Base-by-base conservation (phyloP, 2,797 vertebrate genomes). In the Coregonus ussuriensis region DNA sequence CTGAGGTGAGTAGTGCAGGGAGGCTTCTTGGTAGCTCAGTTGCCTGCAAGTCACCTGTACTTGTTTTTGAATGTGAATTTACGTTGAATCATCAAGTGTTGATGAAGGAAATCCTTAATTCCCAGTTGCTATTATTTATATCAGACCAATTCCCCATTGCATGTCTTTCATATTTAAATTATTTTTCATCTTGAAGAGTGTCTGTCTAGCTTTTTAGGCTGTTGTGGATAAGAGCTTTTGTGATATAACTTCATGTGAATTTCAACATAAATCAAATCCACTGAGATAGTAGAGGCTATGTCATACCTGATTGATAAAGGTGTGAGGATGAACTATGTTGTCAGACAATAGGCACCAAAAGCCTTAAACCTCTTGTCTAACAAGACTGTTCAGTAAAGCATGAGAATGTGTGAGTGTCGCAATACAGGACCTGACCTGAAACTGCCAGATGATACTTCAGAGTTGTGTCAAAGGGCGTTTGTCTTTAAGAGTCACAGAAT, bases 1-100 rank as follows among this genome's bases (percentile, higher is more conserved):
- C 98, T 3, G 97, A 99, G 96, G 97, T 98, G 68, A 93, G 92
- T 31, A 71, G 77, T 68, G 31, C 15, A 56, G 16, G 53, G 54
- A 62, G n/a, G 41, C 41, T 41, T 41, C 41, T 67, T 31, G 29
- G 11, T 1, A 21, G 65, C 29, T 16, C 7, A 25, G 21, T 62
- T 62, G 5, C 59, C 59, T 67, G 35, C 68, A 18, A 25, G 41
- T 62, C 59, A 25, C n/a, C 6, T 11, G 59, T 62, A 62, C 6
- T 6, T 62, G 59, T 4, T 62, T 21, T 25, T 9, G n/a, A 9
- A 25, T 11, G 9, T 63, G 54, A 18, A n/a, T 7, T 59, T 56
- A 56, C 0, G 4, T 18, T 21, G 54, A 7, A n/a, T 59, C 18
- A 59, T 47, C 41, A 47, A 47, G 7, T 7, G 18, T 6, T n/a